Conservation (phyloP, 30 jellyfish, hydroid and myxozoan genomes). For the Chrysaora quinquecirrha region DNA sequence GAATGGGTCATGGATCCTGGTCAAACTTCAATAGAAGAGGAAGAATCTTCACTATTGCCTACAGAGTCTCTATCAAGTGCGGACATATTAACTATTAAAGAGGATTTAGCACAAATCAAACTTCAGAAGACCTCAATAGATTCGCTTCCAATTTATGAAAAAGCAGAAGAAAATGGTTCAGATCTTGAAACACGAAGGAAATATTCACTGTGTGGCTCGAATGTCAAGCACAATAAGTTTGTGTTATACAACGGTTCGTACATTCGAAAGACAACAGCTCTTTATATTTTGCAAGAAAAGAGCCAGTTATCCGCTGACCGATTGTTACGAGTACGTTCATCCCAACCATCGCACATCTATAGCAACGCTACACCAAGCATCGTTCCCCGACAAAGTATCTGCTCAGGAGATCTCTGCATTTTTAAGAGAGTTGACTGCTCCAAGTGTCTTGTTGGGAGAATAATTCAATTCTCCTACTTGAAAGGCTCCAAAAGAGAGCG, state of each 20-base stretch:
- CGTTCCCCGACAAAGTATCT: not conserved
- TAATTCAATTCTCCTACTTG: slow-evolving; percentile 26
- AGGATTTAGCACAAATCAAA: not conserved
- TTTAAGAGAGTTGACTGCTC: slow-evolving; percentile 30
- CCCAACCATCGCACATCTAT: not conserved
- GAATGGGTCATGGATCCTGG: too few relatives aligned
- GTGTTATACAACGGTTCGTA: not conserved
- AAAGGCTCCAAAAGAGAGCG: slow-evolving; percentile 11
- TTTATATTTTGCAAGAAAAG: not conserved
- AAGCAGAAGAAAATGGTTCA: not conserved
- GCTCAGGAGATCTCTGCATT: not conserved
- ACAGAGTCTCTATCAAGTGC: too few relatives aligned
- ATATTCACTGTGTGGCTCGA: not conserved
- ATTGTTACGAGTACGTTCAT: not conserved
- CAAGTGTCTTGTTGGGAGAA: slow-evolving; percentile 11
- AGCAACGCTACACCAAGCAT: not conserved
- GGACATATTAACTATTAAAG: not conserved
- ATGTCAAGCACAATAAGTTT: too few relatives aligned
- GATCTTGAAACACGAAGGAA: not conserved
- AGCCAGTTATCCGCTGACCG: not conserved
- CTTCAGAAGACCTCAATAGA: not conserved
- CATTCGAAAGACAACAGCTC: slow-evolving; percentile 14
- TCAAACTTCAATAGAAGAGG: not conserved
- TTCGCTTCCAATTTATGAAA: not conserved
- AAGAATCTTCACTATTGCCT: not conserved